Conservation (phyloP, 2,797 vertebrate genomes). For the Lophotriccus pileatus region DNA sequence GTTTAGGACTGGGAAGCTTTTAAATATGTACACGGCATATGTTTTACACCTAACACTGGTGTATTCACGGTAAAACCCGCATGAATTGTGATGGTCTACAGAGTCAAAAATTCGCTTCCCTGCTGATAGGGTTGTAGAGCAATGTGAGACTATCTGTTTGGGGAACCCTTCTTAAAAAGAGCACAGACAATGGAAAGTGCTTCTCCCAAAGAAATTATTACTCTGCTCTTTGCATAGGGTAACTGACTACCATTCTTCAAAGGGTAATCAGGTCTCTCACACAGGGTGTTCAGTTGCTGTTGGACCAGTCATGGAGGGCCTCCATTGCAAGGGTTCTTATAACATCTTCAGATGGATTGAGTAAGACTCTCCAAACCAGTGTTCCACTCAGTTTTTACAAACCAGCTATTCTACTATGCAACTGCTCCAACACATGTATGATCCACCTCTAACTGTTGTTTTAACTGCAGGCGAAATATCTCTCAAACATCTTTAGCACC, state of each 20-base stretch:
- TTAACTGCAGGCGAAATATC: neutral
- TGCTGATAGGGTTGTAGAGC: neutral
- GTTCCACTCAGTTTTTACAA: neutral
- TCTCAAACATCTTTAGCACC: neutral
- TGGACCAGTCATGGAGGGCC: neutral
- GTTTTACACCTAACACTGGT: neutral
- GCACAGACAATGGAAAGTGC: neutral
- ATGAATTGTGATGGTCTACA: rapidly evolving
- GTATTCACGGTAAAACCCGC: neutral
- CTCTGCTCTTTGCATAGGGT: neutral
- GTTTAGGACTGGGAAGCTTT: neutral
- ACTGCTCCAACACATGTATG: neutral
- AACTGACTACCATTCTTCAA: neutral
- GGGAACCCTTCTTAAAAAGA: neutral
- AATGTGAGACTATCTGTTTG: neutral
- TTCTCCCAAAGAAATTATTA: neutral
- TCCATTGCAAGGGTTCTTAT: neutral
- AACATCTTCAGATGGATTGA: neutral
- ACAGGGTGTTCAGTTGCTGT: neutral
- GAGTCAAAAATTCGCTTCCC: neutral
- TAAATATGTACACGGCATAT: rapidly evolving
- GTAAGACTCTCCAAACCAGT: neutral
- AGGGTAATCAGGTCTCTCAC: neutral
- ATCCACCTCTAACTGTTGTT: neutral
- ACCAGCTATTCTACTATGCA: neutral